Evolutionary conservation across 2,113 vertebrate genomes (phyloP).

Genomic region (human (Homo sapiens)): DNA sequence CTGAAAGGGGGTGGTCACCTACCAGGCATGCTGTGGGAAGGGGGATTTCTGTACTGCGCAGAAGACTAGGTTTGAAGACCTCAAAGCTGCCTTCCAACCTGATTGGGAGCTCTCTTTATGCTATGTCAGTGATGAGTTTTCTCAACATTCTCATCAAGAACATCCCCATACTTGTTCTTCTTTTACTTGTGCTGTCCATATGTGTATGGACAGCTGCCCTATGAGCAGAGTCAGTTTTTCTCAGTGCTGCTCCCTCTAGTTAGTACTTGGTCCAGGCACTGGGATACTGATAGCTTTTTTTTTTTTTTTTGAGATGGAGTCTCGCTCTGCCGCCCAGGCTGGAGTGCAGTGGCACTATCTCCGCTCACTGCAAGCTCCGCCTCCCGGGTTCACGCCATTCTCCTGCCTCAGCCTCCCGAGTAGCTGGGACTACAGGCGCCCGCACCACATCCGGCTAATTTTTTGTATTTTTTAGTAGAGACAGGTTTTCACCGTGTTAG

Average conservation of each 20-base stretch:
- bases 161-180: no score
- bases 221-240: no score
- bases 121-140: background rate
- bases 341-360: no score
- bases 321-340: fast-evolving
- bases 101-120: background rate
- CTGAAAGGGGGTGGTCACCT: background rate
- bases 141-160: background rate
- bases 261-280: background rate
- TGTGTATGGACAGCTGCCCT: fast-evolving
- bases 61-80: background rate
- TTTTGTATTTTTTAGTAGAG: no score
- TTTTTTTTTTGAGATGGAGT: no score
- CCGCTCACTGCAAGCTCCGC: no score
- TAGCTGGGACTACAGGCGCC: no score
- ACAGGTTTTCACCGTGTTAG: no score
- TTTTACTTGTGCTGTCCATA: fast-evolving
- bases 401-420: no score
- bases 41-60: fast-evolving
- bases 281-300: no score
- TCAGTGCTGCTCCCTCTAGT: background rate
- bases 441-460: fast-evolving
- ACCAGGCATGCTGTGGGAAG: background rate
- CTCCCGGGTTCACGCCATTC: no score
- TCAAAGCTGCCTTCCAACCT: background rate